Evolutionary conservation across 2,113 vertebrate genomes (phyloP), one percentile per base, ranked within the genome.

Genomic region (Elgaria multicarinata): DNA sequence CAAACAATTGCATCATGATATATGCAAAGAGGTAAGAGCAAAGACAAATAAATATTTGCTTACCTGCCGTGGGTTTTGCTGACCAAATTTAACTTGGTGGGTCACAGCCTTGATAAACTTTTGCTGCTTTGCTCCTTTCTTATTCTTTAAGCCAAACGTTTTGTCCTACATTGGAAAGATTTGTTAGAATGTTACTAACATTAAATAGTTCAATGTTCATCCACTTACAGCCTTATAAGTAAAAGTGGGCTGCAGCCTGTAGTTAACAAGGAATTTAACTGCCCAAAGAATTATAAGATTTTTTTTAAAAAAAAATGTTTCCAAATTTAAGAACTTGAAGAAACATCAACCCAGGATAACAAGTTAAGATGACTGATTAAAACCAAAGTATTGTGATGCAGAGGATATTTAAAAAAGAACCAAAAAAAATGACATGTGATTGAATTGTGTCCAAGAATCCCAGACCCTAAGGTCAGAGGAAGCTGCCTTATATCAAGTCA

Each of bases 61-160:
- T 91, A 99, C 99, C 98, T 98, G 97, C 50, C 97, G 96, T 77
- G 98, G 96, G 92, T 98, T 98, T 92, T 98, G 98, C 88, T 98
- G 98, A 82, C 99, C 99, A 96, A 97, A 97, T 93, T 99, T 99
- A 86, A 99, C 99, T 95, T 99, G 99, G 82, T 99, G 98, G 78
- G 98, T 98, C 6, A 99, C 99, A 85, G 98, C 98, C 93, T 99
- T 99, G 95, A 99, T 99, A 93, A 98, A 99, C 92, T 99, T 99
- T 95, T 99, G 99, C 92, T 99, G 99, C 91, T 99, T 99, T 92
- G 98, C 99, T 87, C 99, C 99, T 94, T 99, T 99, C 91, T 99
- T 99, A 95, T 99, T 99, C 96, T 99, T 99, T 62, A 99, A 95
- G 33, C 99, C 99, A 94, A 99, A 99, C 28, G 99, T 99, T 96